Conservation (phyloP, 2,797 vertebrate genomes). For the Platalea minor region DNA sequence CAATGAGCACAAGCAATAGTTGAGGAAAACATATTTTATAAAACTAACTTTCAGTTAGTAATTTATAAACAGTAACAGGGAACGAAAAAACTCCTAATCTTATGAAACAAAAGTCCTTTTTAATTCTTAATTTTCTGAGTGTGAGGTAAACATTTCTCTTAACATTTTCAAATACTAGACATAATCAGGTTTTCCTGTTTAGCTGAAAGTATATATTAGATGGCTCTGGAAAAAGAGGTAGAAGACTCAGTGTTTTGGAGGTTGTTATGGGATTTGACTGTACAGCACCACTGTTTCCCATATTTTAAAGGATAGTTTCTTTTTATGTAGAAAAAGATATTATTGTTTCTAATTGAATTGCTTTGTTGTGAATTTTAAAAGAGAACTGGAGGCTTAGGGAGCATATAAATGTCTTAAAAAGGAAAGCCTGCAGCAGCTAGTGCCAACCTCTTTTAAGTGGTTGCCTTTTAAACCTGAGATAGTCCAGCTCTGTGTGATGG, state of each 20-base stretch:
- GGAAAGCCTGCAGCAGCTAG: neutral
- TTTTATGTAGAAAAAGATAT: neutral
- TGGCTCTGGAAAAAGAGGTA: neutral
- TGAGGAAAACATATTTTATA: neutral
- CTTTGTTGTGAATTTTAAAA: slow-evolving; percentile 3
- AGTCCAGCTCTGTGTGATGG: neutral
- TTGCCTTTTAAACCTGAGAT: neutral
- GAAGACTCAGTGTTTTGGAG: neutral
- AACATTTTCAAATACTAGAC: neutral
- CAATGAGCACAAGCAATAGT: neutral
- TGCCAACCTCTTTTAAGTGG: neutral
- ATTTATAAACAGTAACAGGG: neutral
- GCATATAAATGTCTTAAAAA: neutral
- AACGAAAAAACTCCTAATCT: neutral
- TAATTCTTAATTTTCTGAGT: neutral
- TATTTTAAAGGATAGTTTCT: neutral
- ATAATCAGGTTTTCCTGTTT: neutral
- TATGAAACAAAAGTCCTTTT: neutral
- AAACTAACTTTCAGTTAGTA: neutral
- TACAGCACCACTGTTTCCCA: neutral
- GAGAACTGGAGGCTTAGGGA: neutral
- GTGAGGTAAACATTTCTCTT: neutral
- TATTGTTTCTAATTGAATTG: neutral
- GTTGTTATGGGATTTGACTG: neutral
- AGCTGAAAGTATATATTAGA: neutral